Percentiles rank a stretch among this genome's conserved stretches.
Evolutionary conservation across 2,113 vertebrate species (phyloP).

Genomic region (human): DNA sequence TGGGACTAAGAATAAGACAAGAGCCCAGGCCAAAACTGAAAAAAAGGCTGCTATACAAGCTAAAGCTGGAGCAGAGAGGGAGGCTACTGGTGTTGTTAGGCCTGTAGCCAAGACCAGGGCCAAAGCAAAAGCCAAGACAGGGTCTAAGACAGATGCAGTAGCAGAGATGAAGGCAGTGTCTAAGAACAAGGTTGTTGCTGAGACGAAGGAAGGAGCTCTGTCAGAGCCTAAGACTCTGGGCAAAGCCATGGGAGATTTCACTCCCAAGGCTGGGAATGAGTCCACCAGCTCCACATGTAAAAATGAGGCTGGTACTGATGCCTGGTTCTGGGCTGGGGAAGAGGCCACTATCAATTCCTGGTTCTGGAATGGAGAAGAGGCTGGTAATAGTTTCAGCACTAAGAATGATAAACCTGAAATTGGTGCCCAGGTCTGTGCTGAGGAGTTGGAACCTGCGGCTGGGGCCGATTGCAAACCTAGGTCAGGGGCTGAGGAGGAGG

Average conservation of each 20-base stretch:
- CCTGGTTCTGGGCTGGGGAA: conserved; percentile 56
- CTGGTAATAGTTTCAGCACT: neutral
- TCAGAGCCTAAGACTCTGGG: neutral
- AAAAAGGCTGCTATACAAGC: conserved; percentile 27
- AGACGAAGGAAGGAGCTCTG: conserved; percentile 16
- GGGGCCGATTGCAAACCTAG: conserved; percentile 9
- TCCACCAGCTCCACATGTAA: neutral
- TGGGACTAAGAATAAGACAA: conserved; percentile 49
- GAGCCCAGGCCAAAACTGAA: conserved; percentile 48
- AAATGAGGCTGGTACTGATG: conserved; percentile 50
- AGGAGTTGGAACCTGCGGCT: conserved; percentile 4
- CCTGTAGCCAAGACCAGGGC: conserved; percentile 9
- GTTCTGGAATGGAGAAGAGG: conserved; percentile 56
- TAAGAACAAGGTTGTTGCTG: conserved; percentile 28
- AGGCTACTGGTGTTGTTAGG: neutral
- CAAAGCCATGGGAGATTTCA: neutral
- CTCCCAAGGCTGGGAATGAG: neutral
- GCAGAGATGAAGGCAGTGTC: neutral
- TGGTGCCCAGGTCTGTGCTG: neutral
- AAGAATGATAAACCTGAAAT: conserved; percentile 35
- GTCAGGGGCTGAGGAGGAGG: conserved; percentile 54
- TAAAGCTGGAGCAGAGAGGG: conserved; percentile 38
- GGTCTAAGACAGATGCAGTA: neutral
- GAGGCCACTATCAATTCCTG: conserved; percentile 47
- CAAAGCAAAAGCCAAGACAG: conserved; percentile 43